phyloP scores from a whole-genome alignment of 1,140 invertebrate species.

The Zaprionus taronus region DNA sequence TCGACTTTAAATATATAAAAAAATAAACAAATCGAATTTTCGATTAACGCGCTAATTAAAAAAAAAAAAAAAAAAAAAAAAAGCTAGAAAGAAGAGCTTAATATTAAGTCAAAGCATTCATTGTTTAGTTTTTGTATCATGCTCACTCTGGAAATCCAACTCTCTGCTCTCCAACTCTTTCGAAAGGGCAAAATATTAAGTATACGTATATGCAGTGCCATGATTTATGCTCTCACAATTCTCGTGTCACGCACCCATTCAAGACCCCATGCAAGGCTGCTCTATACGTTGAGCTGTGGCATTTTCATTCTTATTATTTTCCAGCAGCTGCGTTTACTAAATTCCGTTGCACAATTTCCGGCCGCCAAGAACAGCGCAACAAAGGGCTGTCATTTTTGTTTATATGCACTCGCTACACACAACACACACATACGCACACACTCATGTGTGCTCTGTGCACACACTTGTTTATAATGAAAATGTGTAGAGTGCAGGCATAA shows the following conservation, averaged over 20 bases:
- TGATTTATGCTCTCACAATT: not conserved
- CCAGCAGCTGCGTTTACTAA: constrained; percentile 27
- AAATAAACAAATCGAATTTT: too few relatives aligned
- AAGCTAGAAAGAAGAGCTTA: not conserved
- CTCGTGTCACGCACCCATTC: not conserved
- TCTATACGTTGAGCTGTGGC: not conserved
- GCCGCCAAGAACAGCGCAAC: constrained; percentile 32
- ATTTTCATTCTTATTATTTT: constrained; percentile 31
- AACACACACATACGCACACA: constrained; percentile 7
- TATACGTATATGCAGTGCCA: not conserved
- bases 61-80: too few relatives aligned
- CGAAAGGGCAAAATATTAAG: not conserved
- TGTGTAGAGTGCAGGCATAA: constrained; percentile 70
- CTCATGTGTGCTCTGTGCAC: constrained; percentile 30
- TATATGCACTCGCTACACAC: not conserved
- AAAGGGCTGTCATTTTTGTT: constrained; percentile 44
- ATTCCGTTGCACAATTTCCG: constrained; percentile 59
- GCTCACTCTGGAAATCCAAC: too few relatives aligned
- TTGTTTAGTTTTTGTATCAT: too few relatives aligned
- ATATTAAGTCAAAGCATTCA: too few relatives aligned
- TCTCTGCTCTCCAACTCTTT: not conserved
- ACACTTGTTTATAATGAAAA: constrained; percentile 68
- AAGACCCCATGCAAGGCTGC: not conserved
- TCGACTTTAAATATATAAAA: too few relatives aligned
- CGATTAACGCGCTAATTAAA: too few relatives aligned